A percentile compares a stretch with the other conserved stretches of the same genome.
phyloP scores from a whole-genome alignment of 1,140 invertebrate species.

The Choristoneura fumiferana region DNA sequence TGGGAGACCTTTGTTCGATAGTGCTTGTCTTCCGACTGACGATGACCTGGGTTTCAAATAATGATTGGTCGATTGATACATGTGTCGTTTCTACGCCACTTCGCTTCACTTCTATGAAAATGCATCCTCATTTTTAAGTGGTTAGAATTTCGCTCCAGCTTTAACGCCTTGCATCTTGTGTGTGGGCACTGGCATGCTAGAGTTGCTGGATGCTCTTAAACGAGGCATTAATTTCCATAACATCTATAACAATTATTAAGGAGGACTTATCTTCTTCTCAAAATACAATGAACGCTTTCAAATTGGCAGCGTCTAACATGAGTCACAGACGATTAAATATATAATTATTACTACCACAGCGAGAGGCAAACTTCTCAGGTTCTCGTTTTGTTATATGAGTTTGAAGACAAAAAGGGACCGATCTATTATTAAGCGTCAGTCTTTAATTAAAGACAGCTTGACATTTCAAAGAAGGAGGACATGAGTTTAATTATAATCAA shows the following conservation, averaged over 20 bases:
- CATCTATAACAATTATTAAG: conserved; percentile 1
- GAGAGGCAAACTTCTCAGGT: conserved; percentile 17
- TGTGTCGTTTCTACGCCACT: too few species aligned
- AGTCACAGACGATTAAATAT: conserved; percentile 11
- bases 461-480: conserved; percentile 75
- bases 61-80: too few species aligned
- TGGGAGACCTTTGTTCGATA: too few species aligned
- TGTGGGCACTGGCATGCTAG: too few species aligned
- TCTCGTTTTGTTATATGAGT: conserved; percentile 26
- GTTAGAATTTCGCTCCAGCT: too few species aligned
- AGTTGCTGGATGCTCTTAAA: too few species aligned
- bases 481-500: conserved; percentile 76
- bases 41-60: too few species aligned
- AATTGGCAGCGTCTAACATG: conserved; percentile 10
- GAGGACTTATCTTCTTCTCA: neutral
- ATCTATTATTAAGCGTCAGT: conserved; percentile 69
- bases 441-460: conserved; percentile 73
- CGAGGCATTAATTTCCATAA: neutral
- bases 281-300: conserved; percentile 8
- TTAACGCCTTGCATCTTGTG: too few species aligned
- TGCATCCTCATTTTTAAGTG: too few species aligned
- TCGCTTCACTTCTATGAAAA: too few species aligned
- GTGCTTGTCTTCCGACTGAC: too few species aligned
- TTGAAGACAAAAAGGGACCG: conserved; percentile 42
- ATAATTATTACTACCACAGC: neutral